These are phyloP conservation scores for Andrena fulva DNA, from an alignment of 2,888 invertebrate genomes.

Conservation along the genomic window DNA sequence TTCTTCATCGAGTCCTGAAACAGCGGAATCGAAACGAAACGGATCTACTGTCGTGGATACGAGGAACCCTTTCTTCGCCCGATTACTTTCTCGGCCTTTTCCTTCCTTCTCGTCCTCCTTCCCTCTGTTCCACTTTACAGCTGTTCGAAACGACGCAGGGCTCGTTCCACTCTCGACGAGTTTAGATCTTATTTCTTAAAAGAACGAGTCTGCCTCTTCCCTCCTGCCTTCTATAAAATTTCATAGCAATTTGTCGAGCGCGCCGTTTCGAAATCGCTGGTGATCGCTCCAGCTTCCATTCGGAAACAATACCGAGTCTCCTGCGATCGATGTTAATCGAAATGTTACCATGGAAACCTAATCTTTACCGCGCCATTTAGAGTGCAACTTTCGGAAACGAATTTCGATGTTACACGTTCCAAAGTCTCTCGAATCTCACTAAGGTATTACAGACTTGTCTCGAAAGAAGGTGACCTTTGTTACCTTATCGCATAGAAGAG, in stretches of 20 bases:
- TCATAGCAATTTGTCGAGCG: slow-evolving; percentile 13
- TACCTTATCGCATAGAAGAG: too few species aligned
- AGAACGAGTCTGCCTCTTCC: neutral
- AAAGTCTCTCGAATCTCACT: too few species aligned
- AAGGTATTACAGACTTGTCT: too few species aligned
- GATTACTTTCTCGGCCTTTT: neutral
- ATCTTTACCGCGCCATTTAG: too few species aligned
- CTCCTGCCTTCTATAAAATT: neutral
- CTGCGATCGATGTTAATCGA: neutral
- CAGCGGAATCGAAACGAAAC: neutral
- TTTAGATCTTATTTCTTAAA: slow-evolving; percentile 26
- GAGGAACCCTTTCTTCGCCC: neutral
- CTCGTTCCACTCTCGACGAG: neutral
- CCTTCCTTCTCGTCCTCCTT: slow-evolving; percentile 11
- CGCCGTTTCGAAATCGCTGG: slow-evolving; percentile 1
- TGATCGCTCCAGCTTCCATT: neutral
- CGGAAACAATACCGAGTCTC: slow-evolving; percentile 9
- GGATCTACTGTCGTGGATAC: neutral
- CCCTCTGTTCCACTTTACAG: neutral
- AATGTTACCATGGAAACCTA: neutral
- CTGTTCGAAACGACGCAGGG: neutral
- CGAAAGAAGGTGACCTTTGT: too few species aligned
- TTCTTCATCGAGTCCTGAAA: neutral
- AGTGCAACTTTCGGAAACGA: neutral
- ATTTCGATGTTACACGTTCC: neutral